Evolutionary conservation across 2,797 vertebrate genomes (phyloP).

Genomic region (Pteronotus mesoamericanus): DNA sequence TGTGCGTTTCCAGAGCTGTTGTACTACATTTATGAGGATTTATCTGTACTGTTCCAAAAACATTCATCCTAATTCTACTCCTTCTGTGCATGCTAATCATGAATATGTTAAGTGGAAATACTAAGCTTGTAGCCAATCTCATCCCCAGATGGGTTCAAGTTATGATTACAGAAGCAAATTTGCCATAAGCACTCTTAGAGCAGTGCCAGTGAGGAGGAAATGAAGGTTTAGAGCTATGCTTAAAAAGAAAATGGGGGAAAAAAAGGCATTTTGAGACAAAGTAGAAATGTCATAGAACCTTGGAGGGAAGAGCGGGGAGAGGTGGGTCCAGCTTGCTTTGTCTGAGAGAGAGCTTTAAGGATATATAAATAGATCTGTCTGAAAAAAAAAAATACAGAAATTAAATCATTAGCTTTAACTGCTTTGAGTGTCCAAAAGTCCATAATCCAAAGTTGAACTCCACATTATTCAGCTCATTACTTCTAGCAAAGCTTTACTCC

Average conservation of each 20-base stretch:
- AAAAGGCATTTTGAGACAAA: constrained; percentile 40
- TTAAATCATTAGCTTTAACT: constrained; percentile 23
- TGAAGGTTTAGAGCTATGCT: constrained; percentile 64
- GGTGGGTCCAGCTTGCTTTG: constrained; percentile 14
- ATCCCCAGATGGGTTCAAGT: constrained; percentile 85
- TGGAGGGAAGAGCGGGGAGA: not conserved
- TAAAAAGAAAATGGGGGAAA: not conserved
- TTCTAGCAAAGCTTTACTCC: not conserved
- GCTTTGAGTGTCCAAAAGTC: constrained; percentile 37
- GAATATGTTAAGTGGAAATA: constrained; percentile 86
- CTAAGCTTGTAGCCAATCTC: constrained; percentile 83
- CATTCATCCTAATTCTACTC: constrained; percentile 87
- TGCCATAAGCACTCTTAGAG: constrained; percentile 82
- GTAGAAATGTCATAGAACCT: constrained; percentile 27
- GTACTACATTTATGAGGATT: constrained; percentile 89
- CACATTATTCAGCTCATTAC: constrained; percentile 25
- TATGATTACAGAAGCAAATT: constrained; percentile 86
- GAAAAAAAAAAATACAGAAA: constrained; percentile 37
- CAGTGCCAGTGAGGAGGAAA: constrained; percentile 76
- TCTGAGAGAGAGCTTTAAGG: constrained; percentile 19
- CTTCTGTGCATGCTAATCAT: constrained; percentile 86
- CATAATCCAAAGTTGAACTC: constrained; percentile 15
- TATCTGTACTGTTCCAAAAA: constrained; percentile 87
- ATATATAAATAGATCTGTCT: not conserved
- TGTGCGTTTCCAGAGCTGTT: constrained; percentile 85